A percentile compares a stretch with the other conserved stretches of the same genome.
Evolutionary conservation across 2,113 vertebrate species (phyloP).

Genomic region (Lathamus discolor): DNA sequence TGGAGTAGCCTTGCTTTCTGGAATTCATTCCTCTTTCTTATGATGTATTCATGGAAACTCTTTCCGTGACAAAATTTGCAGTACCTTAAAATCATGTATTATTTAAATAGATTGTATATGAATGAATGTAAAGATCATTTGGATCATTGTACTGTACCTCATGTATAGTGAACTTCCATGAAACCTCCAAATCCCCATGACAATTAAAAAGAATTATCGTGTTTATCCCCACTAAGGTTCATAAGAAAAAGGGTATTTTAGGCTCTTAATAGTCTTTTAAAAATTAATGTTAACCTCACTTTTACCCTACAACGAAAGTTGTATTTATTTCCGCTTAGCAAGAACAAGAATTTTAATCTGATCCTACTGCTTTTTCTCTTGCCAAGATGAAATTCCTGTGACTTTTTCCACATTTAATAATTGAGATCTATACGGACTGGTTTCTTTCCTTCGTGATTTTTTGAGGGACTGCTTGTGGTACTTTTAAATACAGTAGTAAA

Average conservation of each 20-base stretch:
- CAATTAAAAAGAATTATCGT: background rate
- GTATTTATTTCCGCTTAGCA: background rate
- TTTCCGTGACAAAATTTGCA: background rate
- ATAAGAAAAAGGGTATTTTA: background rate
- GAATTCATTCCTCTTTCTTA: background rate
- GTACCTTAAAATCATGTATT: background rate
- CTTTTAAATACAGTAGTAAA: background rate
- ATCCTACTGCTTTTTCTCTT: background rate
- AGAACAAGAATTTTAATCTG: background rate
- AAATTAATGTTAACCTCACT: background rate
- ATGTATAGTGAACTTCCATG: background rate
- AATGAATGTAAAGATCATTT: background rate
- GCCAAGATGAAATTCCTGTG: background rate
- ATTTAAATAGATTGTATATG: background rate
- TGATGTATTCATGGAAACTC: background rate
- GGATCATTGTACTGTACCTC: background rate
- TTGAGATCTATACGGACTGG: background rate
- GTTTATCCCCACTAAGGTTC: background rate
- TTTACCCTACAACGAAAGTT: background rate
- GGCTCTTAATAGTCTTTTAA: background rate
- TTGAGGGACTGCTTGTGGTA: background rate
- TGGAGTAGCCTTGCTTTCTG: constrained; percentile 38
- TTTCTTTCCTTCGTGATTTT: background rate
- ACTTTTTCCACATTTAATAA: background rate
- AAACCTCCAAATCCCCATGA: background rate